Evolutionary conservation across 1,140 invertebrate species (phyloP), one percentile per base, ranked within the genome.

Genomic region (Pogonomyrmex californicus): DNA sequence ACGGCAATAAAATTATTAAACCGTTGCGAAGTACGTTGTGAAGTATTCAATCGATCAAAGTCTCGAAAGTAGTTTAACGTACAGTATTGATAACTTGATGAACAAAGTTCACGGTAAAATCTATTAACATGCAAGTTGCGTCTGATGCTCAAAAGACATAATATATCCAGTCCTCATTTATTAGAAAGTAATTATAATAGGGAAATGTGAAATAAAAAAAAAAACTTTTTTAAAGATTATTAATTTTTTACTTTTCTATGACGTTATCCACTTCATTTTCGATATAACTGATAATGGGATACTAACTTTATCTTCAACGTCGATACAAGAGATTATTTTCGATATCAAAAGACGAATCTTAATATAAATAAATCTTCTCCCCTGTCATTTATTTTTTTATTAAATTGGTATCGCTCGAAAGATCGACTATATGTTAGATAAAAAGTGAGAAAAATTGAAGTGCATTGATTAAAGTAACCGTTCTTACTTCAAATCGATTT

Each of bases 301-400:
- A 2, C 1, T 47, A 41, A 49, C 4, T 47, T 71, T 56, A 56
- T 82, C 49, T 56, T 56, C 9, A n/a, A 58, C 44, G 56, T 58
- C 38, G 51, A 36, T 3, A 70, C 7, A 41, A 14, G n/a, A 82
- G 65, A 82, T 82, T 71, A 58, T 6, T 30, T 38, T 7, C 36
- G 65, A 23, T 70, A 70, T 70, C 78, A 17, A 71, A 9, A 71
- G 38, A 71, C 1, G 14, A 58, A 73, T 73, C 38, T 71, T 44
- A 47, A 41, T 44, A 56, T 0, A 58, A 47, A 47, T 58, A 56
- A 58, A 47, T 41, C 17, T 56, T 71, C 23, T 47, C 23, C 23
- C 23, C 23, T 47, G 66, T 54, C n/a, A 23, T 30, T 65, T 65
- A 76, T 65, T 81, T 82, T 82, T 82, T 68, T 17, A 58, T 56